Evolutionary conservation across 2,888 invertebrate species (phyloP).

Genomic region (Stenodema calcarata): DNA sequence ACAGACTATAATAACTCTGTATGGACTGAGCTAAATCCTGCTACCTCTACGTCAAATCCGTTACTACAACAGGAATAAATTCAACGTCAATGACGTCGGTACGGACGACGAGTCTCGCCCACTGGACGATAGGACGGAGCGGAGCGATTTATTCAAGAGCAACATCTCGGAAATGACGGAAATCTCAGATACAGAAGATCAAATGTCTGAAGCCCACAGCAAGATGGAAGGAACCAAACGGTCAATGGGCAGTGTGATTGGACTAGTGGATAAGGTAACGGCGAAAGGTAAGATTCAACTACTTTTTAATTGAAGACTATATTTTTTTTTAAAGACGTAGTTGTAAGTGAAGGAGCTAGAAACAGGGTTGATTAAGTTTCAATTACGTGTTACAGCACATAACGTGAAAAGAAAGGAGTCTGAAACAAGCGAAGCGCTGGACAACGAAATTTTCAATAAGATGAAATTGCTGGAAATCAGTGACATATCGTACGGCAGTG

Average conservation of each 20-base stretch:
- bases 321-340: too few species aligned
- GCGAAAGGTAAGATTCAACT: neutral
- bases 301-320: neutral
- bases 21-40: too few species aligned
- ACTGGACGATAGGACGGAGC: neutral
- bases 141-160: neutral
- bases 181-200: constrained; percentile 30
- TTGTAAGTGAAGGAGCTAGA: too few species aligned
- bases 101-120: neutral
- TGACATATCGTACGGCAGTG: neutral
- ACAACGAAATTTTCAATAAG: neutral
- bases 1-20: too few species aligned
- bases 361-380: too few species aligned
- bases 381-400: neutral
- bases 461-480: neutral
- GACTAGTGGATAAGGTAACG: constrained; percentile 31
- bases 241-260: constrained; percentile 12
- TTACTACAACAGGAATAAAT: neutral
- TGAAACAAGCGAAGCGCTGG: neutral
- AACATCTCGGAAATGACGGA: neutral
- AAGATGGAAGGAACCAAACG: neutral
- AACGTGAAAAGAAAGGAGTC: constrained; percentile 12
- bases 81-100: constrained; percentile 20
- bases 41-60: too few species aligned
- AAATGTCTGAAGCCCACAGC: constrained; percentile 11